Evolutionary conservation across 2,797 vertebrate genomes (phyloP).

Genomic region (Ataeniobius toweri): DNA sequence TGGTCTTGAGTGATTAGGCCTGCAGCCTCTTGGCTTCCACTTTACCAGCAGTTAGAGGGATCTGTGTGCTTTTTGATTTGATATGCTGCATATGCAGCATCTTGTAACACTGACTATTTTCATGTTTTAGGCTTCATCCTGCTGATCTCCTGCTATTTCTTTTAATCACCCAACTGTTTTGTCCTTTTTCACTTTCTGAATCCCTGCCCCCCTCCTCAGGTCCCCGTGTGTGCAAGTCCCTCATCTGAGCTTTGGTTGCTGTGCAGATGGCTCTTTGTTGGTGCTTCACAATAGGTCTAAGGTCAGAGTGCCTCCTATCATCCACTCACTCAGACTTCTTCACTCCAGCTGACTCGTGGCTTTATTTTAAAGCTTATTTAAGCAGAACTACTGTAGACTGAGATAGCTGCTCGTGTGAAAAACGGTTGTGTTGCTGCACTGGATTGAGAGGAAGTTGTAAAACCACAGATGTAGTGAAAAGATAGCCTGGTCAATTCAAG

Average conservation of each 20-base stretch:
- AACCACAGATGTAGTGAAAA: constrained; percentile 43
- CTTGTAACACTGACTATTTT: constrained; percentile 14
- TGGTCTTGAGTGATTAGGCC: constrained; percentile 75
- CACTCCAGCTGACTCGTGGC: constrained; percentile 65
- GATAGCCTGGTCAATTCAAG: constrained; percentile 21
- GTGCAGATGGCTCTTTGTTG: constrained; percentile 88
- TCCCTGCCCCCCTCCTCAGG: constrained; percentile 30
- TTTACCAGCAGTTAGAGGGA: constrained; percentile 52
- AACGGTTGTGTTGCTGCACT: constrained; percentile 21
- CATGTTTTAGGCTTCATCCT: constrained; percentile 28
- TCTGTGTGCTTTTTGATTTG: constrained; percentile 27
- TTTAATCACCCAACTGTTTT: constrained; percentile 42
- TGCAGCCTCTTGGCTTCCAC: constrained; percentile 62
- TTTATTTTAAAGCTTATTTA: constrained; percentile 40
- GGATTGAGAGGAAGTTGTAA: constrained; percentile 57
- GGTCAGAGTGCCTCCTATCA: constrained; percentile 76
- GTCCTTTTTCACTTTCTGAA: constrained; percentile 47
- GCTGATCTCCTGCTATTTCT: constrained; percentile 34
- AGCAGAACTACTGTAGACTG: constrained; percentile 29
- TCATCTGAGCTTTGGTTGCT: constrained; percentile 77
- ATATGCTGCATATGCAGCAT: constrained; percentile 17
- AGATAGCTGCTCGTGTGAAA: constrained; percentile 12
- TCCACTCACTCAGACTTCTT: constrained; percentile 71
- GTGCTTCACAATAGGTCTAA: constrained; percentile 80
- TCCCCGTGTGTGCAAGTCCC: constrained; percentile 68